Base-by-base conservation (phyloP, 2,888 invertebrate genomes). In the Diadromus collaris region DNA sequence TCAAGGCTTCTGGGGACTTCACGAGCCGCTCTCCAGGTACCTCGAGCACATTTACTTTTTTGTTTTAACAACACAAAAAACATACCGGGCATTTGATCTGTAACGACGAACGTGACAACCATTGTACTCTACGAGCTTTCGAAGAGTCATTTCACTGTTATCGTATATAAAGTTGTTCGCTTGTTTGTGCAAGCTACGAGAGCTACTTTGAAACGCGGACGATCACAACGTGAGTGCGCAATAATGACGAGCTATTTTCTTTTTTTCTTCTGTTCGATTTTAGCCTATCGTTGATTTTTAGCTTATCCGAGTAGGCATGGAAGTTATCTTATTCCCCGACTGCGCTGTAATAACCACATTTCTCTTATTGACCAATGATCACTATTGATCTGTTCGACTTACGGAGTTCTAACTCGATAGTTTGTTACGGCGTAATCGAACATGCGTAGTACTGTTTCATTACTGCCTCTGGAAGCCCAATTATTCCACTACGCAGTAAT, bases 11-110 rank as follows among this genome's bases (percentile, higher is more conserved):
- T 92, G 92, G 91, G 91, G 91, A 48, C 85, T 91, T 9, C 91
- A 92, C 84, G 92, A 92, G 78, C 92, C 92, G 1, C 80, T 91
- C 46, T 90, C 92, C 76, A 92, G 92, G 92, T 92, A 90, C 87
- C 82, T 84, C 7, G n/a, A 67, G 54, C 41, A 27, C 7, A 67
- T 67, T 44, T 38, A 10, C 58, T 65, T 27, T 29, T 27, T 65
- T 27, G 48, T 73, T 73, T 24, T n/a, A n/a, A n/a, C n/a, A n/a
- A n/a, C n/a, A 32, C 13, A 48, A 32, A 21, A 4, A 34, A 44
- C 44, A 24, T 63, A 27, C 27, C n/a, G 51, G 48, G 5, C 16
- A 34, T 54, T 54, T 24, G 48, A 32, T 51, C n/a, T 13, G 48
- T 38, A 38, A 61, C 34, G 21, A 41, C 24, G n/a, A 10, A 19